phyloP scores from a whole-genome alignment of 2,797 vertebrate species.

The Masticophis lateralis region DNA sequence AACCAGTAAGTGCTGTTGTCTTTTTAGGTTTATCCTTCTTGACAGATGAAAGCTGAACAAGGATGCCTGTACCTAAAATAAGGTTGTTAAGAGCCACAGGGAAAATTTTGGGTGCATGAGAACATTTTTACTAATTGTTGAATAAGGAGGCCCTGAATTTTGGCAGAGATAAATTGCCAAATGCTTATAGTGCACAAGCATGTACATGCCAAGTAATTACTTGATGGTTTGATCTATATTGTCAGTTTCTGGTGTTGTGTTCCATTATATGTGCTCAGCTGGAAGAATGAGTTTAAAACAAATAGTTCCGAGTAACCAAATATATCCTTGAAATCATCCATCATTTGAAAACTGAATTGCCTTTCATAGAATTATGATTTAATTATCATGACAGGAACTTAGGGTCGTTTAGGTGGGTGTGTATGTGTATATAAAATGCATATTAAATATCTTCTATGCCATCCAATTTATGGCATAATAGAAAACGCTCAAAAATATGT shows the following conservation, averaged over 20 bases:
- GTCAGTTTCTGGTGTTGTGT: constrained; percentile 37
- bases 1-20: constrained; percentile 27
- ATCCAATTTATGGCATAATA: constrained; percentile 17
- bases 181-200: constrained; percentile 41
- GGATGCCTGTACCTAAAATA: constrained; percentile 12
- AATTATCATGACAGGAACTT: constrained; percentile 6
- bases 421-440: not conserved
- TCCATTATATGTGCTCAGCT: constrained; percentile 45
- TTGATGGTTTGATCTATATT: constrained; percentile 29
- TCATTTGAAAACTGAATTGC: constrained; percentile 31
- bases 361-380: constrained; percentile 20
- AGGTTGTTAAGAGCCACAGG: constrained; percentile 27
- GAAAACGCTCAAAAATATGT: constrained; percentile 31
- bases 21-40: constrained; percentile 18
- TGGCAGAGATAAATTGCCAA: constrained; percentile 36
- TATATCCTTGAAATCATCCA: constrained; percentile 40
- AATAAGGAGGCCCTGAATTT: constrained; percentile 35
- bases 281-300: constrained; percentile 48
- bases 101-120: constrained; percentile 49
- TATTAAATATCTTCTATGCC: constrained; percentile 19
- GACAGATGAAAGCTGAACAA: constrained; percentile 32
- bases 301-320: constrained; percentile 46
- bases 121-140: constrained; percentile 34
- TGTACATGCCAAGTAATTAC: constrained; percentile 44
- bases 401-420: not conserved